Conservation (phyloP, 1,140 invertebrate species). For the Drosophila virilis region DNA sequence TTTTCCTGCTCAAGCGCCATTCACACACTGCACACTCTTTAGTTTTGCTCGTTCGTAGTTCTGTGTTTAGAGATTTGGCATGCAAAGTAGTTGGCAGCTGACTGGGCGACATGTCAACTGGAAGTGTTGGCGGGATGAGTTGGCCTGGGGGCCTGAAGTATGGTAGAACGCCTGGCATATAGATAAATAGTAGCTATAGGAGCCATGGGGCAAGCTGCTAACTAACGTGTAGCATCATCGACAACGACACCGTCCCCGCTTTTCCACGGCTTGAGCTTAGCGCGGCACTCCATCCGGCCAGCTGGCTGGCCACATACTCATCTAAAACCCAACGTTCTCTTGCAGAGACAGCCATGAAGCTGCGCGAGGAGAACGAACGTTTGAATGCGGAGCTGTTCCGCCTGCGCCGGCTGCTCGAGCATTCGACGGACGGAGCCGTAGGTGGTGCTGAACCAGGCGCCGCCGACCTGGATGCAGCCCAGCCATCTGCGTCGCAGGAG, state of each 20-base stretch:
- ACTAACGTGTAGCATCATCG: constrained; percentile 4
- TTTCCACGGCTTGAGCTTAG: constrained; percentile 53
- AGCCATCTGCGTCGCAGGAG: constrained; percentile 50
- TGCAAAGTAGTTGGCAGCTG: constrained; percentile 9
- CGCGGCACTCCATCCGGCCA: constrained; percentile 8
- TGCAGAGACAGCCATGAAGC: constrained; percentile 80
- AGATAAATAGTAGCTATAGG: not conserved
- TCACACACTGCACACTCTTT: constrained; percentile 15
- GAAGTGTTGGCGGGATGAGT: not conserved
- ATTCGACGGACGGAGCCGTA: constrained; percentile 79
- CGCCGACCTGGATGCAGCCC: constrained; percentile 57
- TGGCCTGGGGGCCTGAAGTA: not conserved
- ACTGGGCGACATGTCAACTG: not conserved
- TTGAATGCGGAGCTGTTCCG: constrained; percentile 88
- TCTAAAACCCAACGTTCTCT: constrained; percentile 14
- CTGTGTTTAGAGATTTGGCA: constrained; percentile 18
- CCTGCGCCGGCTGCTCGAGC: constrained; percentile 86
- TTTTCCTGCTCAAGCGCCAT: constrained; percentile 14
- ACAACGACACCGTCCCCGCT: constrained; percentile 36
- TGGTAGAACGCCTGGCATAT: not conserved
- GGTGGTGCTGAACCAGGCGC: constrained; percentile 64
- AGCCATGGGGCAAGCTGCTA: constrained; percentile 33
- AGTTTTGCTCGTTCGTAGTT: constrained; percentile 30
- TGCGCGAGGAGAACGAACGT: constrained; percentile 88
- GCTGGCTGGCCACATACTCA: constrained; percentile 6